Evolutionary conservation across 2,113 vertebrate species (phyloP).

Genomic region (Scolopax mira): DNA sequence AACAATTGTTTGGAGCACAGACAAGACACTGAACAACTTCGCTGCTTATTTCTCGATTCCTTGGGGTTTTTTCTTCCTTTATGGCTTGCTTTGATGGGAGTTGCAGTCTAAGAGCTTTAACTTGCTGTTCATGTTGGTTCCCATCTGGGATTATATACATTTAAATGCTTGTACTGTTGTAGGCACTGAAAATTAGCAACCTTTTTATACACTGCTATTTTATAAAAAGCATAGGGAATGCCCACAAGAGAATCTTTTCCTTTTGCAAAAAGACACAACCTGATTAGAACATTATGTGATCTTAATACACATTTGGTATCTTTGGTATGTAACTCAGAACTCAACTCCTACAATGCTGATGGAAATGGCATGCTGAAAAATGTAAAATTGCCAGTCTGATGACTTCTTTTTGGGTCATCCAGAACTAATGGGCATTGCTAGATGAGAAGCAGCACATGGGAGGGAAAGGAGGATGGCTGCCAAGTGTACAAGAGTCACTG

Average conservation of each 20-base stretch:
- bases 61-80: background rate
- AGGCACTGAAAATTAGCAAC: background rate
- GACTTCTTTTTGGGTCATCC: background rate
- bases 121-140: slow-evolving; percentile 20
- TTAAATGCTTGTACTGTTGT: background rate
- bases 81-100: background rate
- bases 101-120: slow-evolving; percentile 4
- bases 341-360: background rate
- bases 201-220: background rate
- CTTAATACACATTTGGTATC: background rate
- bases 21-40: background rate
- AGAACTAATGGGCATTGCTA: background rate
- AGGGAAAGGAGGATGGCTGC: background rate
- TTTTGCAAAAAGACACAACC: background rate
- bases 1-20: background rate
- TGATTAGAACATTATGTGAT: background rate
- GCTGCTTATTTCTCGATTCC: background rate
- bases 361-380: background rate
- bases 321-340: background rate
- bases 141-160: background rate
- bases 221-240: background rate
- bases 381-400: background rate
- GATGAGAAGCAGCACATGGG: background rate
- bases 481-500: background rate
- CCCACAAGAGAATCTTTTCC: background rate